These are phyloP conservation scores for Diachasma alloeum DNA, from an alignment of 1,140 invertebrate genomes.

Conservation along the genomic window DNA sequence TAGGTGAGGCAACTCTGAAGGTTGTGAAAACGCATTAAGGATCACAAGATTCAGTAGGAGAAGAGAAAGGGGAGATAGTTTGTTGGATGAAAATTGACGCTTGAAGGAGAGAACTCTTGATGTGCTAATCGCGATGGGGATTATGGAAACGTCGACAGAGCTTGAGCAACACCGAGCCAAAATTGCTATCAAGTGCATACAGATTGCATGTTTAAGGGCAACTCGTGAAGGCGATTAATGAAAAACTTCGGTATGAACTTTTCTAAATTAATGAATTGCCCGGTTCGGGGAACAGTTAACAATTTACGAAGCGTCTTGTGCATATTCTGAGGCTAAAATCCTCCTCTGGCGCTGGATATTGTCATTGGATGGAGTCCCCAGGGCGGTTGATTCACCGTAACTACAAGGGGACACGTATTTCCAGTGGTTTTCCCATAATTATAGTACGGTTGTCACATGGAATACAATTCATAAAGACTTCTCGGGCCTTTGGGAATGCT, in stretches of 20 bases:
- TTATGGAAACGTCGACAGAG: conserved; percentile 9
- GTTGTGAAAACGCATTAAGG: conserved; percentile 6
- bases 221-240: neutral
- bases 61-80: neutral
- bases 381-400: too few species aligned
- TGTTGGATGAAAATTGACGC: conserved; percentile 3
- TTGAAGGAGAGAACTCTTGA: conserved; percentile 11
- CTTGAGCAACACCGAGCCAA: neutral
- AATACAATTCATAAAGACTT: too few species aligned
- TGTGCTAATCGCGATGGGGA: conserved; percentile 12
- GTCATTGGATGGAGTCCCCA: too few species aligned
- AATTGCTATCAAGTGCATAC: conserved; percentile 18
- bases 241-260: neutral
- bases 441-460: too few species aligned
- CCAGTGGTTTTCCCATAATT: too few species aligned
- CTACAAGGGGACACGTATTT: too few species aligned
- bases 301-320: neutral
- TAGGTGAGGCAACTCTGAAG: neutral
- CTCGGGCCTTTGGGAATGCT: too few species aligned
- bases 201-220: conserved; percentile 16
- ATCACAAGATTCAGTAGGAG: neutral
- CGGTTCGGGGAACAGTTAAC: neutral
- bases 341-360: too few species aligned
- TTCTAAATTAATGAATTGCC: neutral
- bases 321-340: neutral